Base-by-base conservation (phyloP, 2,888 invertebrate genomes). In the Spatulosminthurus flaviceps region DNA sequence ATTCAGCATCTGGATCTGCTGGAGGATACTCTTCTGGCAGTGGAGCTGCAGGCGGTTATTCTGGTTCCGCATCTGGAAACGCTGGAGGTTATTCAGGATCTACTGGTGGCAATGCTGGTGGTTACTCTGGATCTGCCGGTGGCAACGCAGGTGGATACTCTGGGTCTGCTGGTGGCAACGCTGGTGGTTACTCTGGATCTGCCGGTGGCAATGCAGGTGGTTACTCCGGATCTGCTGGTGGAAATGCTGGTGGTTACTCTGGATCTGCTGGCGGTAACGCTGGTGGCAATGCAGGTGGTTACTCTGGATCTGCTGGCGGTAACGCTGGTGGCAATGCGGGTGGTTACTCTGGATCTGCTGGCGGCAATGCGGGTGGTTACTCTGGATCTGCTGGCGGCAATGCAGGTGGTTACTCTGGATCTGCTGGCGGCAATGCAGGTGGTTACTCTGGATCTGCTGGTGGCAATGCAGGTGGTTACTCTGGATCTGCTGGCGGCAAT, bases 381-480 rank as follows among this genome's bases (percentile, higher is more conserved):
- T 21, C 22, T 71, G 71, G 42, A 1, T 19, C 42, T 71, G 42
- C n/a, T 19, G 22, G 4, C 21, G 67, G 66, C 9, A 29, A 19
- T n/a, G 70, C 24, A 9, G 70, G 70, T 34, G 70, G 70, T 34
- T 66, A 60, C 69, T n/a, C n/a, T 42, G 42, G 22, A 51, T 4
- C 24, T n/a, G 22, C n/a, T 22, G 24, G 64, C 64, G 11, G 22
- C 21, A 64, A 22, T 64, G 64, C 64, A 4, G 66, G 77, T 9
- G 69, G 69, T 11, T 66, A 66, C 66, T 9, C 34, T 22, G 69
- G 75, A n/a, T 11, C 34, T 34, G 11, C 64, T 51, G 11, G 74
- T 29, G 28, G 22, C 26, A 70, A 42, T 22, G 24, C 64, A 29
- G 76, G 76, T 5, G 76, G 76, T 22, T 76, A 76, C 66, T 61